These are phyloP conservation scores for Girardinus metallicus DNA, from an alignment of 2,797 vertebrate species.

Conservation along the genomic window DNA sequence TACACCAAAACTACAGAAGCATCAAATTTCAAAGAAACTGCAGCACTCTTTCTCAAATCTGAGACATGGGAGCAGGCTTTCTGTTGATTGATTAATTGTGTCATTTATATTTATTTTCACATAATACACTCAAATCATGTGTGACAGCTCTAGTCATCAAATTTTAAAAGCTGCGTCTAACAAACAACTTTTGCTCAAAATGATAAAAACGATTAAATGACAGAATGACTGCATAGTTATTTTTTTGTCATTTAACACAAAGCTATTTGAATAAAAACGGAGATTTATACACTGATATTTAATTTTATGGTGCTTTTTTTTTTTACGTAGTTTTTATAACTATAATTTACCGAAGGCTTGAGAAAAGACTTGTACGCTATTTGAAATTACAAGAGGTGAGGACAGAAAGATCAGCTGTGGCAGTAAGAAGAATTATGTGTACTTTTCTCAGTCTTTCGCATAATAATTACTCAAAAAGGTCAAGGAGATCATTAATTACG, in stretches of 20 bases:
- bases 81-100: neutral
- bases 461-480: slow-evolving; percentile 18
- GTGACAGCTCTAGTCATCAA: neutral
- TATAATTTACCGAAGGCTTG: neutral
- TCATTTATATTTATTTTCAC: slow-evolving; percentile 5
- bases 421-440: slow-evolving; percentile 12
- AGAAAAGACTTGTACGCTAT: neutral
- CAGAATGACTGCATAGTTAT: neutral
- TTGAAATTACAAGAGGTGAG: slow-evolving; percentile 21
- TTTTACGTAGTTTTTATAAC: neutral
- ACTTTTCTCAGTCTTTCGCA: neutral
- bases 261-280: neutral
- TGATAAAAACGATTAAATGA: neutral
- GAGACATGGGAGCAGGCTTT: neutral
- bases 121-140: neutral
- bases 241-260: neutral
- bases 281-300: neutral
- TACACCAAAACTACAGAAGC: neutral
- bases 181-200: neutral
- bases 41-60: neutral
- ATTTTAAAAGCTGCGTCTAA: slow-evolving; percentile 2
- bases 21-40: neutral
- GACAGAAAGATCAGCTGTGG: neutral
- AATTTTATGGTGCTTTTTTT: neutral
- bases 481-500: slow-evolving; percentile 10